Evolutionary conservation across 1,140 invertebrate genomes (phyloP), one percentile per base, ranked within the genome.

Genomic region (Papilio aristodemus): DNA sequence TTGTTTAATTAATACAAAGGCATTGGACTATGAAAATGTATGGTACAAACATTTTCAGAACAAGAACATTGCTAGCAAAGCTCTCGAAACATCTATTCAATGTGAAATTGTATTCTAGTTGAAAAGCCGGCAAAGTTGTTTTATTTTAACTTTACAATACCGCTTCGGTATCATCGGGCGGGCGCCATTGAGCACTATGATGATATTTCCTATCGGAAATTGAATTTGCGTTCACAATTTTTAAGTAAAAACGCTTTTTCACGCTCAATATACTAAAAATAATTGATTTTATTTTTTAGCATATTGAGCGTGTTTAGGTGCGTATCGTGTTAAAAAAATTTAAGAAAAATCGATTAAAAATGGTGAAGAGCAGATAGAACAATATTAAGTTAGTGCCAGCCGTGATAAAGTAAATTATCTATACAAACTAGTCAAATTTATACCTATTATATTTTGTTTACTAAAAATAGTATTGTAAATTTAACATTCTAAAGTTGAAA

Each of bases 141-240:
- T 54, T 54, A 54, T 54, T 54, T 54, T 54, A 54, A 54, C 46
- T 54, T 6, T 25, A 54, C 46, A 54, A 54, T 54, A 54, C 46
- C 46, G 46, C 17, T 54, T 54, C 46, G 46, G 46, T 54, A 22
- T 54, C 46, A 22, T 54, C 17, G 46, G 17, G 11, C 46, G 27
- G 27, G 27, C 19, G 46, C 46, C 22, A 17, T 46, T 54, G 19
- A 25, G 46, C 22, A 54, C 19, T 22, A 9, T 6, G 46, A 50
- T 50, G 46, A 54, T 17, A 19, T 54, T 54, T 54, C 46, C 46
- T 54, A 25, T 54, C 46, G 19, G 19, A 54, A 22, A 54, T 54
- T 19, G 8, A 54, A 54, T 54, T 54, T 54, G 22, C 19, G 10
- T 54, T 54, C 9, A 25, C 46, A 54, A 25, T 54, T 22, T 54